Conservation (phyloP, 2,888 invertebrate genomes). For the Diplazon laetatorius region DNA sequence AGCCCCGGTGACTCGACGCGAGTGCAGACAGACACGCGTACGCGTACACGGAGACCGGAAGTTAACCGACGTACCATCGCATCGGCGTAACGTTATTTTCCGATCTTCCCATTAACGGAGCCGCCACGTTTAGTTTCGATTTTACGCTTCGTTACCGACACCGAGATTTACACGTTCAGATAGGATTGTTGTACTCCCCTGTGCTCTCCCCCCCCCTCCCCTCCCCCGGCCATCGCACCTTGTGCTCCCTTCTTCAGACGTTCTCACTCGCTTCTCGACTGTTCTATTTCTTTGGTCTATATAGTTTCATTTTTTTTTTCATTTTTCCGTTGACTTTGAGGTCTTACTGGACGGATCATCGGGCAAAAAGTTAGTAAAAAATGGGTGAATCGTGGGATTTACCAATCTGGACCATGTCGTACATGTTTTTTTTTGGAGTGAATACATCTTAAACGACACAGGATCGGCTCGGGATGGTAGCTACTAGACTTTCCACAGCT, state of each 20-base stretch:
- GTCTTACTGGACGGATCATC: too few relatives aligned
- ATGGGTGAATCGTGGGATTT: too few relatives aligned
- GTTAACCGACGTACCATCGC: slow-evolving; percentile 41
- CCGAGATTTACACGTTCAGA: slow-evolving; percentile 79
- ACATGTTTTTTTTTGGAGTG: too few relatives aligned
- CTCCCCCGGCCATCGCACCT: slow-evolving; percentile 30
- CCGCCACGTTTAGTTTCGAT: slow-evolving; percentile 79
- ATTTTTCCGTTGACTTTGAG: too few relatives aligned
- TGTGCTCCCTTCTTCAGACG: too few relatives aligned
- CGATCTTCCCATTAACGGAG: slow-evolving; percentile 61
- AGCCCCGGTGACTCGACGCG: slow-evolving; percentile 6
- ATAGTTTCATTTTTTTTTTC: background rate
- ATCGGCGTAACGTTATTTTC: slow-evolving; percentile 64
- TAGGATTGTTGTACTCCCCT: slow-evolving; percentile 76
- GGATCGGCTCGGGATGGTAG: too few relatives aligned
- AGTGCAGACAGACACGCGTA: slow-evolving; percentile 27
- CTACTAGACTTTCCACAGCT: too few relatives aligned
- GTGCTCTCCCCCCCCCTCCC: slow-evolving; percentile 61
- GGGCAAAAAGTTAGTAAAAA: too few relatives aligned
- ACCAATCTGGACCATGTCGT: too few relatives aligned
- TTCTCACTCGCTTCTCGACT: slow-evolving; percentile 10
- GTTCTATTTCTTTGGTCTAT: background rate
- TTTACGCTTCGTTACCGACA: slow-evolving; percentile 80
- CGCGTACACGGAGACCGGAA: slow-evolving; percentile 54
- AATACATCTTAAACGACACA: too few relatives aligned